A percentile compares a stretch with the other conserved stretches of the same genome.
Evolutionary conservation across 2,888 invertebrate species (phyloP).

Genomic region (Muschampia plurimacula): DNA sequence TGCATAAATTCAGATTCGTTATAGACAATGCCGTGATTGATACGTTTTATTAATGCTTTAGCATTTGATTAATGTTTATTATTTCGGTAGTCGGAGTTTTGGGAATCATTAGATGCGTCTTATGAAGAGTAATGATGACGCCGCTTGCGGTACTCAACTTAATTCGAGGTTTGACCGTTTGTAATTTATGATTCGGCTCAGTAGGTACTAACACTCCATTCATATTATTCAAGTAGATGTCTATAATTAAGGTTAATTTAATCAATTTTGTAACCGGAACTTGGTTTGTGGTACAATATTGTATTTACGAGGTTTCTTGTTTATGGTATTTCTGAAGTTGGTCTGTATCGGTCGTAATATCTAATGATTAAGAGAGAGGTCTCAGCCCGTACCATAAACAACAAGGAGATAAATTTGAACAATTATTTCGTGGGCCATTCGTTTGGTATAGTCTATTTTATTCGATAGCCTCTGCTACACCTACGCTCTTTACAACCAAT

Average conservation of each 20-base stretch:
- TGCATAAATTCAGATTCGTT: slow-evolving; percentile 81
- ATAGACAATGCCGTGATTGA: slow-evolving; percentile 83
- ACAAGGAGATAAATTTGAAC: slow-evolving; percentile 64
- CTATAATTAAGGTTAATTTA: slow-evolving; percentile 63
- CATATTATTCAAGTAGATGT: slow-evolving; percentile 57
- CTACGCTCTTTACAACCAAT: slow-evolving; percentile 60
- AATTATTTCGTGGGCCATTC: slow-evolving; percentile 67
- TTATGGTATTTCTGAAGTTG: slow-evolving; percentile 45
- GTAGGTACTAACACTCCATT: slow-evolving; percentile 64
- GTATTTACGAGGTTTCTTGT: slow-evolving; percentile 47
- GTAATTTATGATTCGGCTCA: slow-evolving; percentile 72
- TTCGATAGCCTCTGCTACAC: slow-evolving; percentile 66
- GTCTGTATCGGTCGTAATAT: slow-evolving; percentile 47
- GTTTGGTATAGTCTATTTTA: slow-evolving; percentile 62
- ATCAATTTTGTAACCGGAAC: slow-evolving; percentile 57
- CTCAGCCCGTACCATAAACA: slow-evolving; percentile 59
- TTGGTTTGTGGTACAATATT: slow-evolving; percentile 46
- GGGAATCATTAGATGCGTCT: slow-evolving; percentile 80
- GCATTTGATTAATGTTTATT: slow-evolving; percentile 84
- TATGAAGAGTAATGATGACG: slow-evolving; percentile 82
- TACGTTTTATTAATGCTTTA: slow-evolving; percentile 78
- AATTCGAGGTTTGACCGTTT: slow-evolving; percentile 75
- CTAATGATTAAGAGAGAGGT: slow-evolving; percentile 51
- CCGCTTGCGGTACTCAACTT: slow-evolving; percentile 78
- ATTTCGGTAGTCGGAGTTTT: slow-evolving; percentile 84